phyloP scores from a whole-genome alignment of 1,140 invertebrate species.

The Cydia amplana region DNA sequence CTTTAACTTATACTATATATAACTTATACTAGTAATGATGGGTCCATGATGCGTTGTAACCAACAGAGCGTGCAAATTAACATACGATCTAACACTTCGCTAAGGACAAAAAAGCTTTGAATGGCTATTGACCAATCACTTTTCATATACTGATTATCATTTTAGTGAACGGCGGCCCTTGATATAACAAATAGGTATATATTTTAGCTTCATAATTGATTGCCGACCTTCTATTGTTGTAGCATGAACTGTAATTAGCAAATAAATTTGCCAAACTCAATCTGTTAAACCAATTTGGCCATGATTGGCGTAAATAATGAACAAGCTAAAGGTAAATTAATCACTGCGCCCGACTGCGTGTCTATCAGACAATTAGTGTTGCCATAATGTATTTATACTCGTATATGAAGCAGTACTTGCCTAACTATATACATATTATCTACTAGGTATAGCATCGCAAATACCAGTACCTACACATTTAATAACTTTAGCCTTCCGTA shows the following conservation, averaged over 20 bases:
- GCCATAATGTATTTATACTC: slow-evolving; percentile 1
- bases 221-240: background rate
- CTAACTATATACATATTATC: no score
- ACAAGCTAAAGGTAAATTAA: slow-evolving; percentile 17
- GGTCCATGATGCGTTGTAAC: background rate
- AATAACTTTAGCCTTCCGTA: no score
- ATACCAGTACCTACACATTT: no score
- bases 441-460: no score
- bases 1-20: background rate
- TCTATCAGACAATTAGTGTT: slow-evolving; percentile 2
- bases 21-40: background rate
- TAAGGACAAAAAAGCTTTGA: background rate
- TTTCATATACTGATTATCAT: background rate
- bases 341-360: slow-evolving; percentile 12
- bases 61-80: background rate
- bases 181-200: background rate
- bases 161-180: background rate
- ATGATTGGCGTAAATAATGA: slow-evolving; percentile 14
- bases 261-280: slow-evolving; percentile 14
- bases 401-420: background rate
- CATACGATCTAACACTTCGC: background rate
- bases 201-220: background rate
- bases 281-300: slow-evolving; percentile 19
- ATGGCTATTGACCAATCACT: background rate
- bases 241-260: background rate